A percentile compares a stretch with the other conserved stretches of the same genome.
These are phyloP conservation scores for Takifugu ocellatus DNA, from an alignment of 2,797 vertebrate species.

Conservation along the genomic window DNA sequence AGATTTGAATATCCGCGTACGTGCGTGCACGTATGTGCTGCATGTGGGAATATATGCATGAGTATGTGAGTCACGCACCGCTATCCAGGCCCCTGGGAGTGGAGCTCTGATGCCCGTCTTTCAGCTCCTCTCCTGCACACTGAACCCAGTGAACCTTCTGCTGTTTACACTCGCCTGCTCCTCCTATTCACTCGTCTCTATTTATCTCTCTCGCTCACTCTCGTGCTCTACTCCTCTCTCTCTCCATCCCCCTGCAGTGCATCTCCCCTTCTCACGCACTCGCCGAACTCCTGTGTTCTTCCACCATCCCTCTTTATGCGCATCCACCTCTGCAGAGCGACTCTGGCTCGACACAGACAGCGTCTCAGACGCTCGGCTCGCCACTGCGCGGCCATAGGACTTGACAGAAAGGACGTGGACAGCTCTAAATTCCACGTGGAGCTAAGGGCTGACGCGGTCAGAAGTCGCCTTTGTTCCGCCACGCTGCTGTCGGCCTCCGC, in stretches of 20 bases:
- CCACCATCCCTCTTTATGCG: constrained; percentile 39
- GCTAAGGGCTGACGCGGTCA: not conserved
- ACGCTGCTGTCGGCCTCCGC: constrained; percentile 8
- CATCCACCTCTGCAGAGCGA: constrained; percentile 46
- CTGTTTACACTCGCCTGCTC: constrained; percentile 67
- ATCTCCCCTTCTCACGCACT: constrained; percentile 57
- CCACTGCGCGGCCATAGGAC: constrained; percentile 7
- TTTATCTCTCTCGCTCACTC: constrained; percentile 54
- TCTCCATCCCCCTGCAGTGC: constrained; percentile 53
- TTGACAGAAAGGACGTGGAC: not conserved
- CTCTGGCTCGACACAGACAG: constrained; percentile 52
- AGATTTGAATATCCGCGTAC: constrained; percentile 28
- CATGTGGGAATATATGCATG: constrained; percentile 63
- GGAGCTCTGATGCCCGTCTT: constrained; percentile 69
- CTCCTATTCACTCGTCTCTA: constrained; percentile 53
- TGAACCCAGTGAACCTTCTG: constrained; percentile 74
- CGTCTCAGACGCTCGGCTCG: constrained; percentile 30
- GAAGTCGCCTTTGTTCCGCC: constrained; percentile 7
- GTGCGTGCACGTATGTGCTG: constrained; percentile 13
- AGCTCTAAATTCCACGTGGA: too few species aligned
- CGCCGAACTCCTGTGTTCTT: constrained; percentile 45
- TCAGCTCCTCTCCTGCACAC: constrained; percentile 66
- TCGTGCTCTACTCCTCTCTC: constrained; percentile 40
- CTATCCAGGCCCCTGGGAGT: constrained; percentile 65
- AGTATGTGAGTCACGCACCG: constrained; percentile 72